These are phyloP conservation scores for Colossoma macropomum DNA, from an alignment of 2,113 vertebrate species.

Conservation along the genomic window DNA sequence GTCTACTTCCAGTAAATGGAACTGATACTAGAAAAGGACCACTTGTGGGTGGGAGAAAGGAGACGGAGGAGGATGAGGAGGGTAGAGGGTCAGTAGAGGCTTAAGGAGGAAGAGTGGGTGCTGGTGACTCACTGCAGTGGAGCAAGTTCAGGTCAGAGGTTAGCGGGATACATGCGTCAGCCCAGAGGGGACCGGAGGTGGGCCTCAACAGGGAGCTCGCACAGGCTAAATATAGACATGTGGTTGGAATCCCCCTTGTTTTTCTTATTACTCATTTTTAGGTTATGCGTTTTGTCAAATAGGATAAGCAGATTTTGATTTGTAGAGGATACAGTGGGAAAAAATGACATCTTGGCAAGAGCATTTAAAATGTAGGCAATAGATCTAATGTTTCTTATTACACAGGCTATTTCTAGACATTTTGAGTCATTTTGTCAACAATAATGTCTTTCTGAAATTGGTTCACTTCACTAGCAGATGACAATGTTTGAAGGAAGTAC, in stretches of 20 bases:
- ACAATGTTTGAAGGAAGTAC: background rate
- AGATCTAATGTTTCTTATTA: background rate
- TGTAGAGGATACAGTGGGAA: background rate
- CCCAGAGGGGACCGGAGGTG: constrained; percentile 16
- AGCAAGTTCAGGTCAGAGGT: constrained; percentile 33
- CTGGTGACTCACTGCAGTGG: constrained; percentile 34
- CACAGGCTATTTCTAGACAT: background rate
- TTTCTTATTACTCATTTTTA: constrained; percentile 15
- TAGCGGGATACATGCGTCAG: constrained; percentile 32
- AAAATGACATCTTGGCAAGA: background rate
- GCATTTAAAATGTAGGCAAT: background rate
- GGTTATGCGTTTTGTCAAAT: constrained; percentile 18
- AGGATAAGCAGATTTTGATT: constrained; percentile 1
- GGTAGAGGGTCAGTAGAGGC: constrained; percentile 5
- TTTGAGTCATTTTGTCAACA: background rate
- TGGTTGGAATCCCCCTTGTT: constrained; percentile 48
- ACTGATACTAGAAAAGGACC: background rate
- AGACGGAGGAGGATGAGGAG: background rate
- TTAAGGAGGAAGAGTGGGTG: constrained; percentile 29
- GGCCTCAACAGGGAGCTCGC: constrained; percentile 28
- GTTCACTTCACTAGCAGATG: background rate
- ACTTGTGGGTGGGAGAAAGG: constrained; percentile 16
- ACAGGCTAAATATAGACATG: constrained; percentile 63
- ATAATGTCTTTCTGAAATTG: background rate
- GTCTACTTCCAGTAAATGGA: constrained; percentile 30